A percentile compares a stretch with the other conserved stretches of the same genome.
Conservation (phyloP, 2,888 invertebrate genomes). For the Crepidodera aurea region DNA sequence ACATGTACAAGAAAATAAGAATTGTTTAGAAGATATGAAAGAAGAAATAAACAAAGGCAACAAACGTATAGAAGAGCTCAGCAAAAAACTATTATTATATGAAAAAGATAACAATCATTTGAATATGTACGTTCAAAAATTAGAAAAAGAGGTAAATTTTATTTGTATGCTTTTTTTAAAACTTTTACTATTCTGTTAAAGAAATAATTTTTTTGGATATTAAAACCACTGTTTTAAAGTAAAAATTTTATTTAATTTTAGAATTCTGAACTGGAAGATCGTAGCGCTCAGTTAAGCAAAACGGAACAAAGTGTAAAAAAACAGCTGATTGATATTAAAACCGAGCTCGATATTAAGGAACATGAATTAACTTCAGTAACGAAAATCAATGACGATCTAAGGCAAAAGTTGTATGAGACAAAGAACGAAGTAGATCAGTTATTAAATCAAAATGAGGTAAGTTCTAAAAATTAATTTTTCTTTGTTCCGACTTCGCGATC, state of each 20-base stretch:
- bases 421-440: conserved; percentile 45
- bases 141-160: conserved; percentile 45
- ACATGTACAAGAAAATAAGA: conserved; percentile 43
- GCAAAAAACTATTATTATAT: conserved; percentile 41
- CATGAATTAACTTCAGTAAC: conserved; percentile 41
- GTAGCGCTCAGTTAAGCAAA: conserved; percentile 37
- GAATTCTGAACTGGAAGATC: conserved; percentile 46
- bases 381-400: conserved; percentile 44
- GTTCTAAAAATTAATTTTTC: too few species aligned
- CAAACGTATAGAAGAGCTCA: conserved; percentile 44
- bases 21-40: conserved; percentile 45
- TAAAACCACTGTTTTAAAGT: too few species aligned
- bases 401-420: conserved; percentile 42
- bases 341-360: conserved; percentile 46
- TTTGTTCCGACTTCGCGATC: too few species aligned
- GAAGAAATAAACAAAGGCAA: conserved; percentile 44
- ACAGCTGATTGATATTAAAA: conserved; percentile 41
- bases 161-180: background rate
- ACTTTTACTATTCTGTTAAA: background rate
- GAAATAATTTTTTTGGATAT: too few species aligned
- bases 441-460: conserved; percentile 47
- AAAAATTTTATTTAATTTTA: too few species aligned
- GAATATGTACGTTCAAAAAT: conserved; percentile 33
- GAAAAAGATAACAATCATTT: conserved; percentile 47
- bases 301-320: conserved; percentile 42